Evolutionary conservation across 2,797 vertebrate genomes (phyloP).

Genomic region (Labeo calbasu): DNA sequence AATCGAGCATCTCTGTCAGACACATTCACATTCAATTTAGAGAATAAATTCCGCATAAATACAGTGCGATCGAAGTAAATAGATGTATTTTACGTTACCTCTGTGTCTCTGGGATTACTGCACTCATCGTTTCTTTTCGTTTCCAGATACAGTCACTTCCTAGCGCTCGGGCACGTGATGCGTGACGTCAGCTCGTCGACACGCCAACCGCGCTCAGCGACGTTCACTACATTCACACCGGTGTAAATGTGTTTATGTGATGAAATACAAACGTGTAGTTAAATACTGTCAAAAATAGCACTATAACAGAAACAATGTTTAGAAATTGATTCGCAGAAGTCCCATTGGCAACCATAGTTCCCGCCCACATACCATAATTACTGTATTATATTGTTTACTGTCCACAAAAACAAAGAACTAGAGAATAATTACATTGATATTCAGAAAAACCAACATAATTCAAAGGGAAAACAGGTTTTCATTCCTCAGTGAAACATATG

Average conservation of each 20-base stretch:
- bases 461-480: not conserved
- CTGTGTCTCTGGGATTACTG: slow-evolving; percentile 79
- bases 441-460: not conserved
- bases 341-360: not conserved
- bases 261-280: not conserved
- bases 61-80: not conserved
- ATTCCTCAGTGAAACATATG: no score
- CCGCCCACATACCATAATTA: not conserved
- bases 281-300: not conserved
- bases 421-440: not conserved
- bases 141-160: not conserved
- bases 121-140: slow-evolving; percentile 67
- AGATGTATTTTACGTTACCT: slow-evolving; percentile 67
- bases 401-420: not conserved
- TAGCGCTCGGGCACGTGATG: not conserved
- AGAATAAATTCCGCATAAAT: not conserved
- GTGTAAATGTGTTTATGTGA: not conserved
- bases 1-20: not conserved
- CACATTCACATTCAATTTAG: not conserved
- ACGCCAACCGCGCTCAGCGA: not conserved
- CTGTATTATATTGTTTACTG: no score
- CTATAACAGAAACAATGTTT: not conserved
- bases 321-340: not conserved
- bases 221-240: not conserved
- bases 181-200: not conserved